Evolutionary conservation across 2,888 invertebrate species (phyloP).

Genomic region (Pollenia amentaria): DNA sequence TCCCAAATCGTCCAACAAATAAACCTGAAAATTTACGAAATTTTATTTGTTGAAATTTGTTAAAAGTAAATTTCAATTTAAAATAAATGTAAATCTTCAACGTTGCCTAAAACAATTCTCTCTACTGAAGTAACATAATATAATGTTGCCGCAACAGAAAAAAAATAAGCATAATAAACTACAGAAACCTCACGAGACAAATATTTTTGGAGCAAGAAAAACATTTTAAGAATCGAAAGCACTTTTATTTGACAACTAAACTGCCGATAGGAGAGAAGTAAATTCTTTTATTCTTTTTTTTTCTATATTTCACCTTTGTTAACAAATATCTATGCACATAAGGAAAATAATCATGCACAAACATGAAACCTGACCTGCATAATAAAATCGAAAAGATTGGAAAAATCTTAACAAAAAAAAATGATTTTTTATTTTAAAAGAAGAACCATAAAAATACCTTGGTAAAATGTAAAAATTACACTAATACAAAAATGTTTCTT

Average conservation of each 20-base stretch:
- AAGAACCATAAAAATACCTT: not conserved
- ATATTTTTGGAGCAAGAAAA: slow-evolving; percentile 34
- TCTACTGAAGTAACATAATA: slow-evolving; percentile 39
- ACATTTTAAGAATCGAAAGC: slow-evolving; percentile 31
- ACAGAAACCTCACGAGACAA: slow-evolving; percentile 52
- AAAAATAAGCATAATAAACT: slow-evolving; percentile 41
- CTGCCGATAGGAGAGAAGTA: slow-evolving; percentile 52
- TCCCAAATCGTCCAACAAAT: not conserved
- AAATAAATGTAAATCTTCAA: slow-evolving; percentile 24
- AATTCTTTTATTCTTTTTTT: slow-evolving; percentile 29
- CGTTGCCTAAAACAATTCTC: not conserved
- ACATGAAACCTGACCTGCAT: slow-evolving; percentile 74
- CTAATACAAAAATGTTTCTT: slow-evolving; percentile 1
- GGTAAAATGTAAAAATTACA: not conserved
- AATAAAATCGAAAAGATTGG: slow-evolving; percentile 42
- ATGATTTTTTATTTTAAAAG: not conserved
- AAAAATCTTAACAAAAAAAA: slow-evolving; percentile 14
- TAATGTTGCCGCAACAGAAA: slow-evolving; percentile 32
- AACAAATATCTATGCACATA: slow-evolving; percentile 45
- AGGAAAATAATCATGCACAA: slow-evolving; percentile 72
- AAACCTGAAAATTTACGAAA: slow-evolving; percentile 19
- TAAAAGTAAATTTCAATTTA: slow-evolving; percentile 40
- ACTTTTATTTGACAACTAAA: slow-evolving; percentile 61
- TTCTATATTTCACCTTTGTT: slow-evolving; percentile 16
- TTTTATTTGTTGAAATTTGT: too few relatives aligned